A percentile compares a stretch with the other conserved stretches of the same genome.
phyloP scores from a whole-genome alignment of 2,888 invertebrate species.

The Eubasilissa splendida region DNA sequence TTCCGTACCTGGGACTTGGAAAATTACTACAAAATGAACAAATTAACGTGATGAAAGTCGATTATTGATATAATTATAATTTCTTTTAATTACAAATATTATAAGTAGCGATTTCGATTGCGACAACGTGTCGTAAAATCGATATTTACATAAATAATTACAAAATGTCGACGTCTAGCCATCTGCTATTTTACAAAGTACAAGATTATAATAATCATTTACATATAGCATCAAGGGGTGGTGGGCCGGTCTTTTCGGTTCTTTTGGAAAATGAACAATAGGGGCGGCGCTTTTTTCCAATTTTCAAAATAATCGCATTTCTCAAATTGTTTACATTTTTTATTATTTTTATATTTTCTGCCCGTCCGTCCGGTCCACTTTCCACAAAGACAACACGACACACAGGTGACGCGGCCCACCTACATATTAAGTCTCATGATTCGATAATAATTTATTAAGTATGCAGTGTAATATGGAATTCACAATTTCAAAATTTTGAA shows the following conservation, averaged over 20 bases:
- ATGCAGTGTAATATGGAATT: constrained; percentile 37
- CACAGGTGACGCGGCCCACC: constrained; percentile 11
- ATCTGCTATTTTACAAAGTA: constrained; percentile 46
- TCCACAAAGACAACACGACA: constrained; percentile 9
- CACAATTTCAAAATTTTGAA: constrained; percentile 26
- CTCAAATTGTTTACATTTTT: constrained; percentile 8
- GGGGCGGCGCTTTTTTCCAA: constrained; percentile 6
- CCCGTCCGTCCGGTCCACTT: constrained; percentile 2
- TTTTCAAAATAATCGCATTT: constrained; percentile 21
- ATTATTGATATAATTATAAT: constrained; percentile 55
- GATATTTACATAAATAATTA: constrained; percentile 53
- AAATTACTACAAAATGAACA: constrained; percentile 53
- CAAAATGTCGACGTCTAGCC: constrained; percentile 55
- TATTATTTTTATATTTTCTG: not conserved
- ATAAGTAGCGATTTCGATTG: constrained; percentile 46
- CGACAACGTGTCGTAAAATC: constrained; percentile 49
- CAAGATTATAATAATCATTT: constrained; percentile 35
- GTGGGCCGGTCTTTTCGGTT: constrained; percentile 20
- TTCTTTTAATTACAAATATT: constrained; percentile 54
- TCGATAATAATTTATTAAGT: constrained; percentile 45
- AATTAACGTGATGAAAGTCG: constrained; percentile 50
- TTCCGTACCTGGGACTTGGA: constrained; percentile 54
- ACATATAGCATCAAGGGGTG: constrained; percentile 14
- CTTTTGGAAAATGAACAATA: not conserved
- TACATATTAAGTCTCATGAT: constrained; percentile 39